Conservation (phyloP, 2,113 vertebrate species). For the Ascaphus truei region DNA sequence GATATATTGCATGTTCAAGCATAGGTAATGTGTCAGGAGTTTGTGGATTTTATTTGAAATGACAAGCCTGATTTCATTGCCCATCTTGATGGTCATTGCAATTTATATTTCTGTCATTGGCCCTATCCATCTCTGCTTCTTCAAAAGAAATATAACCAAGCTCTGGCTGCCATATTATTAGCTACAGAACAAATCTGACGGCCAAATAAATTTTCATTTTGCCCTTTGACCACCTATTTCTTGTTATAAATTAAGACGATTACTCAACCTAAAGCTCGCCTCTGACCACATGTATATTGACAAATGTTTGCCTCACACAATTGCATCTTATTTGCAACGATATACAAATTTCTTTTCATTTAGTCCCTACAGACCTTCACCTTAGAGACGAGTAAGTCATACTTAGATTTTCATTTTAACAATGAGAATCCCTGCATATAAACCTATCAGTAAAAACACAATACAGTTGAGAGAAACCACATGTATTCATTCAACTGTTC, state of each 20-base stretch:
- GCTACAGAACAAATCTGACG: conserved; percentile 6
- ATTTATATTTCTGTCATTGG: conserved; percentile 26
- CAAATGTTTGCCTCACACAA: neutral
- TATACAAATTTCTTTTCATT: neutral
- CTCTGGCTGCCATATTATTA: conserved; percentile 15
- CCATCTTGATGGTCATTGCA: conserved; percentile 13
- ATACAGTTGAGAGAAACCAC: too few relatives aligned
- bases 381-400: conserved; percentile 13
- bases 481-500: too few relatives aligned
- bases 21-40: conserved; percentile 7
- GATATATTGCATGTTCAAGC: conserved; percentile 1
- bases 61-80: conserved; percentile 22
- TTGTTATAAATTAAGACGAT: conserved; percentile 25
- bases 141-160: neutral
- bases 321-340: neutral
- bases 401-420: neutral
- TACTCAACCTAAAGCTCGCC: conserved; percentile 11
- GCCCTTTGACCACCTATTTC: conserved; percentile 30
- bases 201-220: conserved; percentile 30
- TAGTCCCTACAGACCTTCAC: neutral
- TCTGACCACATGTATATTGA: conserved; percentile 30
- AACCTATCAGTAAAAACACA: too few relatives aligned
- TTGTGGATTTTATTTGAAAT: conserved; percentile 8
- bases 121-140: neutral
- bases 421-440: too few relatives aligned